Evolutionary conservation across 2,113 vertebrate genomes (phyloP).

Genomic region (Dicaeum eximium): DNA sequence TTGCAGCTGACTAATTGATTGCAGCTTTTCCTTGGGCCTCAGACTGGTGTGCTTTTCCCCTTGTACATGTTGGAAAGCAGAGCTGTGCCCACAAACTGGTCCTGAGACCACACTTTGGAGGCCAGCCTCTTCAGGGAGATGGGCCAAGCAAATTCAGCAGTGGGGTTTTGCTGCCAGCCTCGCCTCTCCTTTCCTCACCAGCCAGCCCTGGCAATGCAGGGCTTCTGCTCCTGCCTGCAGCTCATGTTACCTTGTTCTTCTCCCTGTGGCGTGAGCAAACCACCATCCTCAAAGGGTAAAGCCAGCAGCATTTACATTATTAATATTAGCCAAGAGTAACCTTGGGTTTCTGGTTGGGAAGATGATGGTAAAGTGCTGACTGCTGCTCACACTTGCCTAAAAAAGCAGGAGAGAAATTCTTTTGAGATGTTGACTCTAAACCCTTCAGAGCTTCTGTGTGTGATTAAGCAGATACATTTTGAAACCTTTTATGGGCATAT

Average conservation of each 20-base stretch:
- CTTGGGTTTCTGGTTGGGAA: constrained; percentile 25
- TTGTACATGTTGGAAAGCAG: background rate
- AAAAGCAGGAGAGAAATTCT: constrained; percentile 47
- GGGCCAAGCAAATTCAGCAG: background rate
- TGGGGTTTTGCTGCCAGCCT: background rate
- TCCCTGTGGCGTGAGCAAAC: background rate
- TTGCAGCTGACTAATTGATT: background rate
- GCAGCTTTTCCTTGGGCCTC: background rate
- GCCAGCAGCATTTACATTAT: background rate
- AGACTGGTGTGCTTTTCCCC: background rate
- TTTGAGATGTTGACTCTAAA: constrained; percentile 26
- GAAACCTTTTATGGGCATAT: constrained; percentile 54
- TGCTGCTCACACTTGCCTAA: constrained; percentile 39
- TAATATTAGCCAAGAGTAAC: constrained; percentile 2
- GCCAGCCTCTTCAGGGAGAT: background rate
- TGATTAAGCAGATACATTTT: background rate
- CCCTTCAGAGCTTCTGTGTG: background rate
- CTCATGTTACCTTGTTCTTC: background rate
- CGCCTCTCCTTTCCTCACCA: background rate
- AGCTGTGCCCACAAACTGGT: background rate
- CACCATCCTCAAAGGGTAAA: background rate
- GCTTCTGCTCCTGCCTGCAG: background rate
- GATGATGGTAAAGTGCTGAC: constrained; percentile 43
- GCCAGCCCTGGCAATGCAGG: background rate
- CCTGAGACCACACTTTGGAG: background rate